Conservation (phyloP, 2,113 vertebrate genomes). For the Hystrix brachyura region DNA sequence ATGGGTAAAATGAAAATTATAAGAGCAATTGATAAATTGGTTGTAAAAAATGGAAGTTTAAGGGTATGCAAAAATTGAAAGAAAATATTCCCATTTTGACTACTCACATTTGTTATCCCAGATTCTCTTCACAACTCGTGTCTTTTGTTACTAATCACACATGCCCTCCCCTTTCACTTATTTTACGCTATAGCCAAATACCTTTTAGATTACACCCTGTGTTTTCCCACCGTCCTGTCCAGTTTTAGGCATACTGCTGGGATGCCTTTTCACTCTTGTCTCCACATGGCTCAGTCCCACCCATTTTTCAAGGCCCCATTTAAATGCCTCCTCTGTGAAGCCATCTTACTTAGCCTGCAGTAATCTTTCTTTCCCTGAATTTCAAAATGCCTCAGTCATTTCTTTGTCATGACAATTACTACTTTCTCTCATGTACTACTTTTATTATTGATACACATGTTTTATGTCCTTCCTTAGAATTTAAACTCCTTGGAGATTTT, state of each 20-base stretch:
- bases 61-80: background rate
- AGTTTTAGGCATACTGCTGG: background rate
- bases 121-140: background rate
- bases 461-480: background rate
- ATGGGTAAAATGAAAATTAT: conserved; percentile 19
- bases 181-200: background rate
- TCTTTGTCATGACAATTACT: background rate
- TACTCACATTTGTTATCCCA: background rate
- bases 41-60: background rate
- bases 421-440: background rate
- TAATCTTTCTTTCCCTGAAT: background rate
- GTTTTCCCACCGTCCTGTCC: background rate
- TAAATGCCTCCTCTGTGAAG: background rate
- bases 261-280: background rate
- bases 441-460: background rate
- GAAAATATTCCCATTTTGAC: conserved; percentile 20
- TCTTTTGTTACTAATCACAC: background rate
- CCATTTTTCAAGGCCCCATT: background rate
- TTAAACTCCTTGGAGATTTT: background rate
- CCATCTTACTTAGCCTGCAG: background rate
- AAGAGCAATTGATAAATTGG: conserved; percentile 9
- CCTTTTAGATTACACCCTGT: background rate
- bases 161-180: background rate
- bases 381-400: conserved; percentile 9
- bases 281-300: background rate